phyloP scores from a whole-genome alignment of 2,113 vertebrate genomes.

The Aleadryas rufinucha region DNA sequence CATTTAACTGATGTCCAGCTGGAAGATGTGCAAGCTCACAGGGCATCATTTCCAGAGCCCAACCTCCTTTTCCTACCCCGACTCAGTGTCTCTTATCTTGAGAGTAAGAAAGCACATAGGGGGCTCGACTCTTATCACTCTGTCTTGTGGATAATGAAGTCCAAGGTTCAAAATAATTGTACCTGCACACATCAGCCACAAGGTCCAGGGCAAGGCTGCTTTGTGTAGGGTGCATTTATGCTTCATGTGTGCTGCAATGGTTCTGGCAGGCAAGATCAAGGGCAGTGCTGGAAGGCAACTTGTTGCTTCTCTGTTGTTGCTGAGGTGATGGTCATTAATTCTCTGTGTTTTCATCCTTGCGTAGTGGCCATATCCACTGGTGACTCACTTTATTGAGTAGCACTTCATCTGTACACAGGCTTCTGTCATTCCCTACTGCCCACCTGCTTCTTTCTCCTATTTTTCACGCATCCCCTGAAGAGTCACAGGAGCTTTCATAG shows the following conservation, averaged over 20 bases:
- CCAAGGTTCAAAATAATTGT: neutral
- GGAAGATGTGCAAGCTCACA: neutral
- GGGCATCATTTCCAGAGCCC: neutral
- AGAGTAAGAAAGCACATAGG: neutral
- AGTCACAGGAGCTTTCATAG: neutral
- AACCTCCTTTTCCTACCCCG: rapidly evolving
- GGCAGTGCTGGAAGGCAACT: neutral
- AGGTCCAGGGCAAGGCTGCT: neutral
- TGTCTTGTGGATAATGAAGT: neutral
- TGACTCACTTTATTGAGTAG: neutral
- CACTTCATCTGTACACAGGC: neutral
- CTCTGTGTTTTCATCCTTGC: neutral
- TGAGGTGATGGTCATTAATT: neutral
- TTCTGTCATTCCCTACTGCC: neutral
- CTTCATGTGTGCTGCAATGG: no score
- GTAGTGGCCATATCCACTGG: neutral
- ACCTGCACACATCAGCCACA: rapidly evolving
- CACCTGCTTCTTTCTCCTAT: neutral
- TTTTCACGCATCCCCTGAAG: neutral
- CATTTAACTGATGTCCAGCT: neutral
- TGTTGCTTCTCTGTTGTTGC: neutral
- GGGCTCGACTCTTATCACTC: neutral
- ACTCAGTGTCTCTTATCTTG: neutral
- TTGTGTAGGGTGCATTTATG: rapidly evolving
- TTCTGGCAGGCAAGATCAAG: neutral